Conservation (phyloP, 2,797 vertebrate genomes). For the Falco columbarius region DNA sequence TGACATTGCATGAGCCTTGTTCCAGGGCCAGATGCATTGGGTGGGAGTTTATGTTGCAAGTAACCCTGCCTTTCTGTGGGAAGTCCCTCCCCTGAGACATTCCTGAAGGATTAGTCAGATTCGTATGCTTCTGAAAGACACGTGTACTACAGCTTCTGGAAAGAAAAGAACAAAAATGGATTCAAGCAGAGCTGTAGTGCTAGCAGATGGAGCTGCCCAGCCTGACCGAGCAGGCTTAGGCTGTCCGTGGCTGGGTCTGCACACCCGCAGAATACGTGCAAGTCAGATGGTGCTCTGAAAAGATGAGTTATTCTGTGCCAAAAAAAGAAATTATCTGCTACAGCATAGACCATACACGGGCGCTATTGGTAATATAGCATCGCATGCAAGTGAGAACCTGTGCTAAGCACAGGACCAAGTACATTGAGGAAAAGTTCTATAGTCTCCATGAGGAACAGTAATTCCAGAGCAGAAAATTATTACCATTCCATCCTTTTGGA, state of each 20-base stretch:
- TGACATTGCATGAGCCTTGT: neutral
- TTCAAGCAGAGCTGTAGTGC: neutral
- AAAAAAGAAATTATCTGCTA: neutral
- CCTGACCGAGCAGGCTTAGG: neutral
- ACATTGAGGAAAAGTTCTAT: neutral
- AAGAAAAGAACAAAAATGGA: neutral
- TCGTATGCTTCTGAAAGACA: neutral
- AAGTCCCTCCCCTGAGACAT: constrained; percentile 9
- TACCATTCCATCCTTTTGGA: neutral
- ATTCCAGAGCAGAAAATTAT: neutral
- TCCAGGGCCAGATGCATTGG: neutral
- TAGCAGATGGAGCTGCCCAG: neutral
- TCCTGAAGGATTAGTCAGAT: constrained; percentile 38
- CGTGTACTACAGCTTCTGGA: neutral
- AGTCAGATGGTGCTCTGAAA: neutral
- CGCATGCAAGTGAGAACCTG: neutral
- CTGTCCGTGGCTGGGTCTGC: neutral
- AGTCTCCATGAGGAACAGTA: neutral
- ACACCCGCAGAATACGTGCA: neutral
- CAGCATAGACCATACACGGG: neutral
- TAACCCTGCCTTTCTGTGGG: neutral
- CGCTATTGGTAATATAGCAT: no score
- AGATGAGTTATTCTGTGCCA: neutral
- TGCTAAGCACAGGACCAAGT: neutral
- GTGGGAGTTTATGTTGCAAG: constrained; percentile 3